phyloP scores from a whole-genome alignment of 2,888 invertebrate genomes.

The Synergus itoensis region DNA sequence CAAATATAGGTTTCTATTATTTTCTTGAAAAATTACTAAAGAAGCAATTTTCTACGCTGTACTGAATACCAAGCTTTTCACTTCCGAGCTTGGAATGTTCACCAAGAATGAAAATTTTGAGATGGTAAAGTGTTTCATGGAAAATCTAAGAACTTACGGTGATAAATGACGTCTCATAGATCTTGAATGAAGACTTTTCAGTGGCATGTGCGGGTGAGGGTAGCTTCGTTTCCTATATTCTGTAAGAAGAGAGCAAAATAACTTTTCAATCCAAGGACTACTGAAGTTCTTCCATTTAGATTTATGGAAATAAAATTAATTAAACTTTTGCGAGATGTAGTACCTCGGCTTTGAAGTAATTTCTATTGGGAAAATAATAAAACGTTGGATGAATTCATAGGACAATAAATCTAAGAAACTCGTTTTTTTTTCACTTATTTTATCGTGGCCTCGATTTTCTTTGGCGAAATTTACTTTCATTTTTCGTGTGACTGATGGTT shows the following conservation, averaged over 20 bases:
- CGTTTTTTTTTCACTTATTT: neutral
- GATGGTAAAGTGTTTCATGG: neutral
- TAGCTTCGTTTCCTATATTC: slow-evolving; percentile 83
- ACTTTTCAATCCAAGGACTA: neutral
- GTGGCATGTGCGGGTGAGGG: slow-evolving; percentile 82
- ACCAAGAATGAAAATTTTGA: neutral
- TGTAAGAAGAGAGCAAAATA: slow-evolving; percentile 68
- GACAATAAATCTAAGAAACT: neutral
- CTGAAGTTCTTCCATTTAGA: neutral
- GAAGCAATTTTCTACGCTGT: too few species aligned
- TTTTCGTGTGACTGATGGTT: neutral
- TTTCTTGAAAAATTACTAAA: too few species aligned
- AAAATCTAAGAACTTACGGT: slow-evolving; percentile 68
- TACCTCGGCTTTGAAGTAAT: too few species aligned
- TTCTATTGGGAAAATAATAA: neutral
- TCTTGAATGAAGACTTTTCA: slow-evolving; percentile 80
- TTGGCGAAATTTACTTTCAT: neutral
- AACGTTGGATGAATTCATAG: neutral
- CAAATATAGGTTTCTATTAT: too few species aligned
- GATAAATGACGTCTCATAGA: slow-evolving; percentile 80
- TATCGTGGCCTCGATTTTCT: neutral
- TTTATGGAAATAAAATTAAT: neutral
- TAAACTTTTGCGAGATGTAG: neutral
- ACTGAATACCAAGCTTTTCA: slow-evolving; percentile 8
- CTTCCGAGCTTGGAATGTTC: neutral